Evolutionary conservation across 2,113 vertebrate genomes (phyloP).

Genomic region (Lucifuga dentata): DNA sequence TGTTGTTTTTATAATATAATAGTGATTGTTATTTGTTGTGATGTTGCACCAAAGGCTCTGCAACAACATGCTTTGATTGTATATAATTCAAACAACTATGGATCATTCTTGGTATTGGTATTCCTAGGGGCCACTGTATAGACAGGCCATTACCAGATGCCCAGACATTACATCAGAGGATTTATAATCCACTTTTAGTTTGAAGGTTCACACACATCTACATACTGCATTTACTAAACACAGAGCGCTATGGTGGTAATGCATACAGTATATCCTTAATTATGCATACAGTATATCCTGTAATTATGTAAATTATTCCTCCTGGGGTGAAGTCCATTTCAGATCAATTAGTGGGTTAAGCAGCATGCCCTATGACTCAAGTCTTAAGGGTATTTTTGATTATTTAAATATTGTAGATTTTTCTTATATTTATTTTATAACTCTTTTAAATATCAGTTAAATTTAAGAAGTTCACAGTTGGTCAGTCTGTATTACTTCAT

Average conservation of each 20-base stretch:
- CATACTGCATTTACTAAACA: constrained; percentile 22
- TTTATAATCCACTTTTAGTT: constrained; percentile 31
- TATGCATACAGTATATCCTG: too few relatives aligned
- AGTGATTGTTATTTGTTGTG: too few relatives aligned
- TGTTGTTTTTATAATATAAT: too few relatives aligned
- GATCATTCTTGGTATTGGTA: constrained; percentile 10
- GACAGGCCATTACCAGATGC: constrained; percentile 25
- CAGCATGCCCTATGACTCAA: constrained; percentile 22
- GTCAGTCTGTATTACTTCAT: constrained; percentile 23
- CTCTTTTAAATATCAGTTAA: constrained; percentile 39
- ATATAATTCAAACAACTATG: constrained; percentile 1
- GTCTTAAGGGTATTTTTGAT: constrained; percentile 22
- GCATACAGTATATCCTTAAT: too few relatives aligned
- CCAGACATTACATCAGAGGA: constrained; percentile 23
- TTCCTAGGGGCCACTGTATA: constrained; percentile 1
- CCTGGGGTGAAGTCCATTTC: constrained; percentile 49
- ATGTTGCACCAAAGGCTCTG: too few relatives aligned
- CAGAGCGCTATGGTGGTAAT: neutral
- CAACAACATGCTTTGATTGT: neutral
- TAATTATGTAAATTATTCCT: constrained; percentile 64
- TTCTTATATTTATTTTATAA: constrained; percentile 55
- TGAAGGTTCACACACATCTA: constrained; percentile 19
- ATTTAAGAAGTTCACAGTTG: constrained; percentile 25
- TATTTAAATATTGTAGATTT: constrained; percentile 55
- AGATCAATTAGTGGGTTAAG: constrained; percentile 59